phyloP scores from a whole-genome alignment of 2,113 vertebrate species.

The Erythrocercus mccallii region DNA sequence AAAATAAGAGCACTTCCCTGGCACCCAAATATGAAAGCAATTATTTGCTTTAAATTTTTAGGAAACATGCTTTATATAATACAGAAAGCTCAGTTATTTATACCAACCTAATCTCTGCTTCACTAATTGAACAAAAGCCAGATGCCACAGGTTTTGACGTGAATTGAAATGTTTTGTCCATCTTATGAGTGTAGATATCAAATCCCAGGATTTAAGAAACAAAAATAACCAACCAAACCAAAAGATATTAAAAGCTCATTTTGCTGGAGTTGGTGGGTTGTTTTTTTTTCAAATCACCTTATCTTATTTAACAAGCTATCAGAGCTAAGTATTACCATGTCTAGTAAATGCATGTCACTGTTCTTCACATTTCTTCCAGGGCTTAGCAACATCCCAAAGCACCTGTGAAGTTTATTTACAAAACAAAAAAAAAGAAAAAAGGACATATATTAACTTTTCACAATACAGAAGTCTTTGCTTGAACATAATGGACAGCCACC shows the following conservation, averaged over 20 bases:
- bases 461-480: neutral
- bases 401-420: slow-evolving; percentile 73
- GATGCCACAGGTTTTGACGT: neutral
- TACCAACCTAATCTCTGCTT: neutral
- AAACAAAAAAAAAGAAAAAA: neutral
- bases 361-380: slow-evolving; percentile 95
- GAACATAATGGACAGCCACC: slow-evolving; percentile 36
- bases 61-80: neutral
- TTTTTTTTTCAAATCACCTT: neutral
- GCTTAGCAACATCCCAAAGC: slow-evolving; percentile 97
- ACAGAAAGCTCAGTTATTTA: neutral
- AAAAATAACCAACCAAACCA: neutral
- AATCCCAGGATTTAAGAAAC: neutral
- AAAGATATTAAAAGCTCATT: neutral
- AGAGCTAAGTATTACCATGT: slow-evolving; percentile 84
- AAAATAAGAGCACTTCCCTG: neutral
- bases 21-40: neutral
- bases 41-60: neutral
- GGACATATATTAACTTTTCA: neutral
- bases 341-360: slow-evolving; percentile 96
- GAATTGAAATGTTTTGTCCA: neutral
- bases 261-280: neutral
- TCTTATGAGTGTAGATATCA: neutral
- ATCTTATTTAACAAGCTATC: neutral
- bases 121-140: neutral